Evolutionary conservation across 2,113 vertebrate genomes (phyloP).

Genomic region (Motacilla alba): DNA sequence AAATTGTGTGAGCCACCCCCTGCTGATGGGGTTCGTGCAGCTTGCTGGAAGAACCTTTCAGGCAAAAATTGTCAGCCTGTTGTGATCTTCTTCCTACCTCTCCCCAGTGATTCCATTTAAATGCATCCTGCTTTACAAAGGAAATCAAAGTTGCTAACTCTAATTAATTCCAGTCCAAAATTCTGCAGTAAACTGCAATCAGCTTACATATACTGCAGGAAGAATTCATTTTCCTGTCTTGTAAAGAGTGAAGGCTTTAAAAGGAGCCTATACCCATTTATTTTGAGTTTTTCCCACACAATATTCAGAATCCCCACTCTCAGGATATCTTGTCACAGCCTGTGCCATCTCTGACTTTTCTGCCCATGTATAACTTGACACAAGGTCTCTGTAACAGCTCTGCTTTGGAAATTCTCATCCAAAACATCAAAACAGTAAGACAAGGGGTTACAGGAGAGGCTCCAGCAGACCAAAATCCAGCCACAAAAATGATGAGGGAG

Average conservation of each 20-base stretch:
- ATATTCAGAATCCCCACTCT: not conserved
- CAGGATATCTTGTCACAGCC: accelerated
- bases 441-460: not conserved
- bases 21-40: not conserved
- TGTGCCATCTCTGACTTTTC: not conserved
- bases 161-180: not conserved
- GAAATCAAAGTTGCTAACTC: not conserved
- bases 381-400: not conserved
- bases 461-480: not conserved
- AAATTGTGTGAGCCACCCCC: not conserved
- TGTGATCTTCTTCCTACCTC: not conserved
- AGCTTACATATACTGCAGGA: not conserved
- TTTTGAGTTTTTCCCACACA: not conserved
- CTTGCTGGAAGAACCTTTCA: not conserved
- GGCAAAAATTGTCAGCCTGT: not conserved
- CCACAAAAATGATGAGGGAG: not conserved
- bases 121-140: not conserved
- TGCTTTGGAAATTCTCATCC: not conserved
- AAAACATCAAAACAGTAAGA: not conserved
- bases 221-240: not conserved
- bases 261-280: not conserved
- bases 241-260: not conserved
- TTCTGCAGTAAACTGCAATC: not conserved
- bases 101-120: not conserved
- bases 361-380: not conserved